phyloP scores from a whole-genome alignment of 2,888 invertebrate genomes.

The Pyrochroa serraticornis region DNA sequence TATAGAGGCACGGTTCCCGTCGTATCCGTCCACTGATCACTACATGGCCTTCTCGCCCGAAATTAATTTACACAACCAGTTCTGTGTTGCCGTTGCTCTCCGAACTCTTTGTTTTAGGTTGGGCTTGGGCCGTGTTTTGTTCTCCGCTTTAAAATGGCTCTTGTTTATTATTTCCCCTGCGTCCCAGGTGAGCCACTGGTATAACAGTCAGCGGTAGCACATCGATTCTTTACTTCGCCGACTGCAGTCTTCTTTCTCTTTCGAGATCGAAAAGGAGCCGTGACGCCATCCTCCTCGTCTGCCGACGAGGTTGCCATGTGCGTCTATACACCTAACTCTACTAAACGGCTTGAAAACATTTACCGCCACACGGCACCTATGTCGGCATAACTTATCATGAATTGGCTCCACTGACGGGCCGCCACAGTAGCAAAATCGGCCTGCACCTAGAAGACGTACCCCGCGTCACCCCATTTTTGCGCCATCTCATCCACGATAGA shows the following conservation, averaged over 20 bases:
- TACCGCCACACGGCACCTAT: constrained; percentile 35
- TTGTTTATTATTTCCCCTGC: constrained; percentile 55
- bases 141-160: constrained; percentile 55
- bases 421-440: too few species aligned
- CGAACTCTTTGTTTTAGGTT: constrained; percentile 55
- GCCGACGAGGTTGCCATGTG: constrained; percentile 50
- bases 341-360: constrained; percentile 52
- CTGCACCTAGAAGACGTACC: too few species aligned
- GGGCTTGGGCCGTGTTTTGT: constrained; percentile 54
- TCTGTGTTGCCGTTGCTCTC: constrained; percentile 41
- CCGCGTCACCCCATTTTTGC: too few species aligned
- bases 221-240: constrained; percentile 37
- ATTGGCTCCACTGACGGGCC: constrained; percentile 33
- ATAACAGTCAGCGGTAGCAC: constrained; percentile 25
- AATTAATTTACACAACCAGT: constrained; percentile 59
- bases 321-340: constrained; percentile 29
- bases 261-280: constrained; percentile 30
- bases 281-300: constrained; percentile 39
- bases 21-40: constrained; percentile 22
- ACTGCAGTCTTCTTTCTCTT: constrained; percentile 37
- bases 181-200: constrained; percentile 41
- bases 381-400: constrained; percentile 45
- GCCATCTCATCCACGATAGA: too few species aligned
- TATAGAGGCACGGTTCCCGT: constrained; percentile 15
- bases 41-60: constrained; percentile 48